phyloP scores from a whole-genome alignment of 1,140 invertebrate genomes.

The Wiebesia pumilae region DNA sequence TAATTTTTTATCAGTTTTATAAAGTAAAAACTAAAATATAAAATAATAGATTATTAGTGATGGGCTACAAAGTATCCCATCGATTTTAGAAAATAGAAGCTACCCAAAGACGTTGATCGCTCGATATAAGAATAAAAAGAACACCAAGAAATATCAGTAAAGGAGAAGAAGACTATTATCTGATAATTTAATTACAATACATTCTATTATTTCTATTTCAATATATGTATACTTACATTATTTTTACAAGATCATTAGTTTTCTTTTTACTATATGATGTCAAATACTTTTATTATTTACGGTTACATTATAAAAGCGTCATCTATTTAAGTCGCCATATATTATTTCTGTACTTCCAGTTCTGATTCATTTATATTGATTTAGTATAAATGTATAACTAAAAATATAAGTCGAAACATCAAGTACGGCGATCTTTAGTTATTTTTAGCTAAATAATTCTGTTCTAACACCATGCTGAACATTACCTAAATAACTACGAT shows the following conservation, averaged over 20 bases:
- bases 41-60: background rate
- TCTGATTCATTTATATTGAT: no score
- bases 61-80: background rate
- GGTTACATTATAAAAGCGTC: background rate
- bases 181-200: constrained; percentile 10
- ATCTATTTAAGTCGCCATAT: background rate
- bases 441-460: no score
- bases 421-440: no score
- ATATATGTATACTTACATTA: background rate
- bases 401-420: no score
- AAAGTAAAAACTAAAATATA: no score
- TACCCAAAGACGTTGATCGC: constrained; percentile 23
- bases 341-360: background rate
- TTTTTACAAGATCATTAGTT: background rate
- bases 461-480: no score
- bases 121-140: background rate
- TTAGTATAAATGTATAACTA: background rate
- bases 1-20: no score
- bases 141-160: background rate
- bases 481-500: no score
- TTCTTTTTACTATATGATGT: background rate
- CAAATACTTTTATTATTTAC: background rate
- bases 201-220: background rate
- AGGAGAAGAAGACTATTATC: background rate
- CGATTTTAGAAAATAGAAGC: constrained; percentile 11